Conservation (phyloP, 1,140 invertebrate species). For the Caenorhabditis tropicalis region DNA sequence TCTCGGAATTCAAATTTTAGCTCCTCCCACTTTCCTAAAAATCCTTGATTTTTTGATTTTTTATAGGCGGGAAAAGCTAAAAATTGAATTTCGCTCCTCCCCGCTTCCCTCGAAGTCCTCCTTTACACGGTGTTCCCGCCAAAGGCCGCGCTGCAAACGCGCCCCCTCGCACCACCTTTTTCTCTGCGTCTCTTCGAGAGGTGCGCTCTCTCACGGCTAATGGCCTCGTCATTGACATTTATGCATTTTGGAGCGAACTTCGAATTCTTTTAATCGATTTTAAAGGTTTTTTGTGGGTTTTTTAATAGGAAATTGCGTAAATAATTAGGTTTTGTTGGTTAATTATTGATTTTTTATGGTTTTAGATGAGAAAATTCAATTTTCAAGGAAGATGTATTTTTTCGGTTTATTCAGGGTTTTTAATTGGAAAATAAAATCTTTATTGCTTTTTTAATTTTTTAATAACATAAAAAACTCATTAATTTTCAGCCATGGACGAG, state of each 20-base stretch:
- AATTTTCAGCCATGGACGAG: conserved; percentile 1
- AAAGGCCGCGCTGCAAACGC: neutral
- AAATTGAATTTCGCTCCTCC: too few species aligned
- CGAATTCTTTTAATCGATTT: neutral
- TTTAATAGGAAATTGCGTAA: too few species aligned
- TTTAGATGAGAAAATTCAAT: neutral
- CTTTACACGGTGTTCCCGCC: too few species aligned
- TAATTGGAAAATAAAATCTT: neutral
- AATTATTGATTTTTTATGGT: neutral
- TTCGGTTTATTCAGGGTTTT: neutral
- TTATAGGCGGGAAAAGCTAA: too few species aligned
- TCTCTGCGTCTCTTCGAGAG: neutral
- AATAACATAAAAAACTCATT: neutral
- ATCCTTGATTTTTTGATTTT: too few species aligned
- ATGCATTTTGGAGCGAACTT: conserved; percentile 1
- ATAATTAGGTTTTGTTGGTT: neutral
- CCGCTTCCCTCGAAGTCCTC: too few species aligned
- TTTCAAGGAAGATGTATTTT: too few species aligned
- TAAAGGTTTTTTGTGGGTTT: neutral
- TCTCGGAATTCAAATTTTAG: neutral
- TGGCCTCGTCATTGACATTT: neutral
- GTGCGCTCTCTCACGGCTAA: neutral
- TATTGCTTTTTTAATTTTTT: neutral
- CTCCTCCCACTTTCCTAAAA: too few species aligned
- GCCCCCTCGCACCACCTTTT: neutral